Evolutionary conservation across 2,797 vertebrate genomes (phyloP), one percentile per base, ranked within the genome.

Genomic region (Amazonetta brasiliensis): DNA sequence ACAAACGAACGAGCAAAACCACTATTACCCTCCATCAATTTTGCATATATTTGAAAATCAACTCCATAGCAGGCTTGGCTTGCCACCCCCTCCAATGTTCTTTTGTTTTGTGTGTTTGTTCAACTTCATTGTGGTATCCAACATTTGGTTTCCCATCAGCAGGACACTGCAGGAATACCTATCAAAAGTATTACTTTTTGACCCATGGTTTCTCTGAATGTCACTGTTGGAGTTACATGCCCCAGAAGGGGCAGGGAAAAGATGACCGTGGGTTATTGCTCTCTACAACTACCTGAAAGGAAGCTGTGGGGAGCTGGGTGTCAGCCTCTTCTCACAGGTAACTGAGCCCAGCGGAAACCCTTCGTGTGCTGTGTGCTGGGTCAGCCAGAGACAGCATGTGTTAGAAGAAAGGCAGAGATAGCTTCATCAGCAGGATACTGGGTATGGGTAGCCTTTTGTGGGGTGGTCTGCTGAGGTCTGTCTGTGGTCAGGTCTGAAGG

Each of bases 71-170:
- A 10, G 21, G 19, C 52, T 84, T 62, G 41, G 64, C 43, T 16
- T 23, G 31, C 14, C 6, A 25, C 46, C 46, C 46, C 7, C 16
- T 14, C 20, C 30, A 12, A 1, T 31, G 3, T 43, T 72, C 20
- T 4, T 74, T 12, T 19, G 8, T 3, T 63, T 59, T 85, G 23
- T 33, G 26, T 75, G 46, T 48, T 48, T 48, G 22, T 48, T 74
- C 63, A 48, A 35, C 73, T 58, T 77, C 30, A 52, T 80, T 23
- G 63, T 37, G 62, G 64, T 79, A 80, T 35, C 48, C 44, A 46
- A 9, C 52, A 43, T 72, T 93, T 85, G 33, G 41, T 86, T 97
- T 96, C 78, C 75, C 87, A 93, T 54, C 68, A 81, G 86, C 71
- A 54, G 74, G 59, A 46, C 48, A 11, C 78, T 87, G 86, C 94